Percentiles rank a stretch among this genome's conserved stretches.
phyloP scores from a whole-genome alignment of 1,140 invertebrate species.

The Drosophila repleta region DNA sequence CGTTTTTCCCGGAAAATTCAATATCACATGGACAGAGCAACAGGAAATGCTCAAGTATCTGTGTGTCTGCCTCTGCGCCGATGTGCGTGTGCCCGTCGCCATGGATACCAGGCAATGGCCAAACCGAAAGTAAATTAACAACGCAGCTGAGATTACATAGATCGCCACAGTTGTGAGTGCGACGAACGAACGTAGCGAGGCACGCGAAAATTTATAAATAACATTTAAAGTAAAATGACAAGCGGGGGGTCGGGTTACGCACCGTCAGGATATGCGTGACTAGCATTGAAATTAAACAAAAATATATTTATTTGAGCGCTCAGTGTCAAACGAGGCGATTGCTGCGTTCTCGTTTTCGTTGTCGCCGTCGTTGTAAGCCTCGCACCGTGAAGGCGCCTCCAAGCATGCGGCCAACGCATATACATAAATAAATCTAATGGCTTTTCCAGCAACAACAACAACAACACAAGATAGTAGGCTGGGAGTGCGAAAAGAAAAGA shows the following conservation, averaged over 20 bases:
- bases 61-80: background rate
- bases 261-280: conserved; percentile 76
- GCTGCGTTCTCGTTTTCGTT: conserved; percentile 7
- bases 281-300: conserved; percentile 75
- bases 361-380: conserved; percentile 33
- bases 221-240: conserved; percentile 59
- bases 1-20: conserved; percentile 32
- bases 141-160: conserved; percentile 18
- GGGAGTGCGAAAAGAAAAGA: conserved; percentile 17
- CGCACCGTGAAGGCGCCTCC: conserved; percentile 28
- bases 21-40: conserved; percentile 16
- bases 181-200: conserved; percentile 32
- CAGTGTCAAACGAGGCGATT: conserved; percentile 69
- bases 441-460: conserved; percentile 57
- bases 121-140: conserved; percentile 31
- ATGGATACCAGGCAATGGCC: conserved; percentile 3
- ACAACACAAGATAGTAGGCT: background rate
- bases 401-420: conserved; percentile 41
- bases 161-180: background rate
- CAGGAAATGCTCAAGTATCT: conserved; percentile 50
- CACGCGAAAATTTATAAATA: conserved; percentile 65
- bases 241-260: background rate
- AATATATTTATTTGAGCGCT: conserved; percentile 17
- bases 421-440: conserved; percentile 78
- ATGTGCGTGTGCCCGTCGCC: background rate